Evolutionary conservation across 2,113 vertebrate genomes (phyloP).

Genomic region (Gnathonemus longibarbis): DNA sequence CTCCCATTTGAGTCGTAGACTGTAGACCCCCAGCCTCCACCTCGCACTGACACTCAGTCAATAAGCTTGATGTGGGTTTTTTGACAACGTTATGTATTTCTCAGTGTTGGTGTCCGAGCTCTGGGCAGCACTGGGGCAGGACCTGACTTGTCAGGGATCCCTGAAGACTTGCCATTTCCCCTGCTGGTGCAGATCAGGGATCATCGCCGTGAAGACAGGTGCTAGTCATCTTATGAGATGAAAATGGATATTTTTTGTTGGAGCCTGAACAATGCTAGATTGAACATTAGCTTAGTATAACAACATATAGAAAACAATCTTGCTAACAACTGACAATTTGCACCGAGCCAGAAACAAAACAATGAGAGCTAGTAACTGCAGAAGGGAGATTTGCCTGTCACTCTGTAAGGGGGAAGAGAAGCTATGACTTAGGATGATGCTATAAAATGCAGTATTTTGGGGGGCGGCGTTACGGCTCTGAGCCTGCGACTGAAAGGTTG

Average conservation of each 20-base stretch:
- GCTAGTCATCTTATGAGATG: background rate
- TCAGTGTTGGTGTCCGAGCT: background rate
- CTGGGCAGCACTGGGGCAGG: background rate
- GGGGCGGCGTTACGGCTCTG: background rate
- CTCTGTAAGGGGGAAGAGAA: background rate
- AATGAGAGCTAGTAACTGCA: background rate
- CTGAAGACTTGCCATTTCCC: background rate
- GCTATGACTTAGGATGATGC: background rate
- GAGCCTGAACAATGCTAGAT: background rate
- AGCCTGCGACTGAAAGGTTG: background rate
- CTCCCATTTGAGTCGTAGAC: background rate
- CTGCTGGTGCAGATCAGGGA: background rate
- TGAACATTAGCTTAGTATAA: background rate
- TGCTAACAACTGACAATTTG: background rate
- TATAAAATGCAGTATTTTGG: no score
- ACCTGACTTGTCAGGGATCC: background rate
- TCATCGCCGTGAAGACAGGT: background rate
- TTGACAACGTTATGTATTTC: background rate
- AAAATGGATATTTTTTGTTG: background rate
- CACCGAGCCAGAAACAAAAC: background rate
- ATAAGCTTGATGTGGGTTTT: background rate
- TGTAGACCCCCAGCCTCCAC: background rate
- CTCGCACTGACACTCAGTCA: background rate
- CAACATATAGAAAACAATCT: background rate
- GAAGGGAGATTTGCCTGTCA: background rate